Percentiles rank a stretch among this genome's conserved stretches.
Evolutionary conservation across 2,797 vertebrate genomes (phyloP).

Genomic region (Xiphorhynchus erythropygius): DNA sequence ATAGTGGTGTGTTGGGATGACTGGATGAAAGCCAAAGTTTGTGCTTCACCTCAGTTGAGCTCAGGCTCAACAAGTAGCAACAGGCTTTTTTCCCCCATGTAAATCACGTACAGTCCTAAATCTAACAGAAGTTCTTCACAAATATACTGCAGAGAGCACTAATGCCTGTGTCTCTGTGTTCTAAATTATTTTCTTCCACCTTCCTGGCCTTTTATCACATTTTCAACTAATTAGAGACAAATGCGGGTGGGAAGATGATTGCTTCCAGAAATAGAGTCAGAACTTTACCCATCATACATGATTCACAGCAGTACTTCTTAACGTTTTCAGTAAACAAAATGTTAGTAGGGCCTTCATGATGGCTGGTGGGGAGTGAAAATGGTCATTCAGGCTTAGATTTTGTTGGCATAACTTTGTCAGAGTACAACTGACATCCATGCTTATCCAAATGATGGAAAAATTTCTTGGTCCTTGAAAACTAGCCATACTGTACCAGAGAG

Average conservation of each 20-base stretch:
- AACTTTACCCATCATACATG: background rate
- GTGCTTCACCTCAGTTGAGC: background rate
- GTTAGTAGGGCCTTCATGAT: background rate
- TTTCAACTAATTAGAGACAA: constrained; percentile 25
- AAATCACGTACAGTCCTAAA: background rate
- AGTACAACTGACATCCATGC: background rate
- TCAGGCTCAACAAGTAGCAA: background rate
- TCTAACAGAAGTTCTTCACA: background rate
- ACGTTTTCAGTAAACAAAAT: background rate
- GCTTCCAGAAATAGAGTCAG: background rate
- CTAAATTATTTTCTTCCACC: background rate
- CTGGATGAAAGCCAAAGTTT: background rate
- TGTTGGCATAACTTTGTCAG: background rate
- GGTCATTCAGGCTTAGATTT: background rate
- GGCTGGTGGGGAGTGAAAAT: background rate
- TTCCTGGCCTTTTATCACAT: constrained; percentile 1
- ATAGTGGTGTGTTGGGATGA: background rate
- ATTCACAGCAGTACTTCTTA: background rate
- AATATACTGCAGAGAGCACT: background rate
- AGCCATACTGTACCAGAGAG: background rate
- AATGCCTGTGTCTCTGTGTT: background rate
- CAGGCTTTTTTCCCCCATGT: rapidly evolving
- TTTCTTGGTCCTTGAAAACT: background rate
- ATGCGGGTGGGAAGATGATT: background rate
- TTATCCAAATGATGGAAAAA: background rate